phyloP scores from a whole-genome alignment of 2,888 invertebrate species.

The Hecatera dysodea region DNA sequence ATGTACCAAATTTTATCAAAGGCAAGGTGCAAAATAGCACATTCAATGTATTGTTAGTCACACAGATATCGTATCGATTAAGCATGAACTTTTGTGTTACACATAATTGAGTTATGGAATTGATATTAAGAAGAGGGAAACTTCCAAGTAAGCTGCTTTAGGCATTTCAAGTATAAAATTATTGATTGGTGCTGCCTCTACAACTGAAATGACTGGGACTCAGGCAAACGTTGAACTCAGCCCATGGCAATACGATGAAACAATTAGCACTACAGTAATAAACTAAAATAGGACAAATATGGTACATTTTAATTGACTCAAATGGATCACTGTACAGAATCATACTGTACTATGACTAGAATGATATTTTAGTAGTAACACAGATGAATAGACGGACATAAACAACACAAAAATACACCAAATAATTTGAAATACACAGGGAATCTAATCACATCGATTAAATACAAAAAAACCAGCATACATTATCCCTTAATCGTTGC shows the following conservation, averaged over 20 bases:
- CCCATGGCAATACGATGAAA: slow-evolving; percentile 32
- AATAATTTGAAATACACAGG: slow-evolving; percentile 26
- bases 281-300: slow-evolving; percentile 56
- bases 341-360: not conserved
- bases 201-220: slow-evolving; percentile 22
- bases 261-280: slow-evolving; percentile 51
- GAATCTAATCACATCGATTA: slow-evolving; percentile 62
- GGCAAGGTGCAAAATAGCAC: slow-evolving; percentile 48
- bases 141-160: slow-evolving; percentile 3
- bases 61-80: slow-evolving; percentile 36
- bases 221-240: slow-evolving; percentile 39
- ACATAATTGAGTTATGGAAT: not conserved
- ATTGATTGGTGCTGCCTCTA: slow-evolving; percentile 45
- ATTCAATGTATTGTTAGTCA: slow-evolving; percentile 16
- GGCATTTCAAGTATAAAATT: slow-evolving; percentile 32
- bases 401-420: slow-evolving; percentile 18
- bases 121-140: slow-evolving; percentile 2
- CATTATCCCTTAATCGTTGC: slow-evolving; percentile 72
- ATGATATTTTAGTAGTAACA: slow-evolving; percentile 5
- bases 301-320: slow-evolving; percentile 54
- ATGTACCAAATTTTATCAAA: slow-evolving; percentile 22
- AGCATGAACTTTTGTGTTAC: slow-evolving; percentile 21
- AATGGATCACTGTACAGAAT: slow-evolving; percentile 19
- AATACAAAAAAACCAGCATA: slow-evolving; percentile 61
- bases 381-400: slow-evolving; percentile 8